These are phyloP conservation scores for Hydraecia micacea DNA, from an alignment of 2,888 invertebrate species.

Conservation along the genomic window DNA sequence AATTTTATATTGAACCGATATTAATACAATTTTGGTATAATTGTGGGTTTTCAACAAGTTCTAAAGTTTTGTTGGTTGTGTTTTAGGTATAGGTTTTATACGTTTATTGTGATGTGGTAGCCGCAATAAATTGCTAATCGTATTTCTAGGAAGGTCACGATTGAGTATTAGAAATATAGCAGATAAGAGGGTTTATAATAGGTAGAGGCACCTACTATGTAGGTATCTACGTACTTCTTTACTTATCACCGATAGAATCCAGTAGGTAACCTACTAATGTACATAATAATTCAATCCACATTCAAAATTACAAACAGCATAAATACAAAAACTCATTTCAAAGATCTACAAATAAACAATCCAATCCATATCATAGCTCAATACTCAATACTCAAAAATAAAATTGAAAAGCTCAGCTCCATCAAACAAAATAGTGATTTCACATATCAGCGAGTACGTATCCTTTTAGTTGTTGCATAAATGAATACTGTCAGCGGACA, in stretches of 20 bases:
- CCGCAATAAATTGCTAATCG: not conserved
- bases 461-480: conserved; percentile 80
- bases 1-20: not conserved
- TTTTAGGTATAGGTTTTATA: not conserved
- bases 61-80: not conserved
- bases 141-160: not conserved
- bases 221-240: not conserved
- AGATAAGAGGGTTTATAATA: too few species aligned
- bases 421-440: conserved; percentile 83
- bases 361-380: conserved; percentile 48
- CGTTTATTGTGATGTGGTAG: not conserved
- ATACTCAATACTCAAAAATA: conserved; percentile 62
- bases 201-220: too few species aligned
- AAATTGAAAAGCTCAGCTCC: conserved; percentile 70
- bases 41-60: not conserved
- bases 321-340: conserved; percentile 52
- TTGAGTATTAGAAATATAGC: not conserved
- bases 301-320: conserved; percentile 22
- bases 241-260: not conserved
- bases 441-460: conserved; percentile 82
- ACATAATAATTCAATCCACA: conserved; percentile 25
- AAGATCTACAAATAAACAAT: conserved; percentile 53
- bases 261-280: not conserved
- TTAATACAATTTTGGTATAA: not conserved
- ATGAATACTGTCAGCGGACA: conserved; percentile 84